Evolutionary conservation across 2,888 invertebrate genomes (phyloP), one percentile per base, ranked within the genome.

Genomic region (Cryptus armator): DNA sequence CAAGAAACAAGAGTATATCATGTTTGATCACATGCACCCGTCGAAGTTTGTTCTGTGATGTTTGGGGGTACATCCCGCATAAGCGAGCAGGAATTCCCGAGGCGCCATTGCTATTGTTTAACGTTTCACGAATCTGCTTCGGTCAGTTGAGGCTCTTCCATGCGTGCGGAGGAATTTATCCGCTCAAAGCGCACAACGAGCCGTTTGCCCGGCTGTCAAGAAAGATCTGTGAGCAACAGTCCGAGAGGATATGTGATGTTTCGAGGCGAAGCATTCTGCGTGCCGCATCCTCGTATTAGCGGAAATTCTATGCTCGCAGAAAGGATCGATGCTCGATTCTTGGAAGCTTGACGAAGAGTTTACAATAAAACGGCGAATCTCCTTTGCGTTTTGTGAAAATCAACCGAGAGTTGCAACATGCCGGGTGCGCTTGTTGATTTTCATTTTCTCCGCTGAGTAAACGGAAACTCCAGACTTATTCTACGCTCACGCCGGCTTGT

Each of bases 91-190:
- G 37, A 70, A 78, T 81, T 81, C 46, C 67, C 62, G 24, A 43
- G 68, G 53, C 62, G 74, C 72, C 71, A 66, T 56, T 64, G 71
- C 66, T 84, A 81, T 81, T 81, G 81, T 86, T 86, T 81, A 77
- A 75, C 77, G 81, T 81, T 79, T 48, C 59, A 19, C 37, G 46
- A 64, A 32, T 67, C 43, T 48, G 72, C 66, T 66, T 76, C 85
- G 82, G 78, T 81, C 74, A 71, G 81, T 78, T 81, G 51, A 53
- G 46, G 74, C 74, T 75, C 78, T 56, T 78, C 77, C 78, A 78
- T 75, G 81, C 81, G 78, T 70, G 70, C n/a, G 43, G 29, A 10
- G 43, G 46, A 85, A 85, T 81, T 81, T 82, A 82, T 62, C 32
- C 64, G 62, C 46, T 5, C 43, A 72, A 75, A 75, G 37, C 75